These are phyloP conservation scores for Hoplostethus atlanticus DNA, from an alignment of 2,797 vertebrate genomes.

Conservation along the genomic window DNA sequence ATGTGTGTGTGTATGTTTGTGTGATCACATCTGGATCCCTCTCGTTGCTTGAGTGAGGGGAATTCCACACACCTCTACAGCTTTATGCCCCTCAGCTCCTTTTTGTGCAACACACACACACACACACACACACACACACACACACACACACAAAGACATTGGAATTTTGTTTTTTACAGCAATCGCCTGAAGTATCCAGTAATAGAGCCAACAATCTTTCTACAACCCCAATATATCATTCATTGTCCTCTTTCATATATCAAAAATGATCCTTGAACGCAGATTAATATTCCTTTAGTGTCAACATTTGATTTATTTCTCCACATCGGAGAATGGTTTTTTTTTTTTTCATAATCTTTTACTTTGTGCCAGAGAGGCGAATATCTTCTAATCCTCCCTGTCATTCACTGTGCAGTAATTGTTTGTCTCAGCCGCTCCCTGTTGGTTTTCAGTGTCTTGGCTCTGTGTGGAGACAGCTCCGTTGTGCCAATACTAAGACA, in stretches of 20 bases:
- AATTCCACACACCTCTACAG: constrained; percentile 66
- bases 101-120: constrained; percentile 43
- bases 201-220: constrained; percentile 31
- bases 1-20: constrained; percentile 32
- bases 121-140: constrained; percentile 22
- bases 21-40: constrained; percentile 56
- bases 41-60: constrained; percentile 53
- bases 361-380: constrained; percentile 43
- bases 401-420: constrained; percentile 48
- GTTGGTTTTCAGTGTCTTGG: constrained; percentile 29
- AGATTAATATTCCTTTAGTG: constrained; percentile 37
- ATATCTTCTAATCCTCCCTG: constrained; percentile 40
- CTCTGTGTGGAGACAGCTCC: constrained; percentile 27
- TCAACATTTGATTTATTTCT: constrained; percentile 31
- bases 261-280: constrained; percentile 26
- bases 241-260: constrained; percentile 25
- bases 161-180: constrained; percentile 1
- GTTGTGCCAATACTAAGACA: constrained; percentile 25
- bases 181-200: constrained; percentile 15
- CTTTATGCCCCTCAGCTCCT: constrained; percentile 66
- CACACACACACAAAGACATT: background rate
- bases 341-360: background rate
- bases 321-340: background rate
- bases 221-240: constrained; percentile 10
- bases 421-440: constrained; percentile 40